phyloP scores from a whole-genome alignment of 2,888 invertebrate species.

The Acanthoscelides obtectus region DNA sequence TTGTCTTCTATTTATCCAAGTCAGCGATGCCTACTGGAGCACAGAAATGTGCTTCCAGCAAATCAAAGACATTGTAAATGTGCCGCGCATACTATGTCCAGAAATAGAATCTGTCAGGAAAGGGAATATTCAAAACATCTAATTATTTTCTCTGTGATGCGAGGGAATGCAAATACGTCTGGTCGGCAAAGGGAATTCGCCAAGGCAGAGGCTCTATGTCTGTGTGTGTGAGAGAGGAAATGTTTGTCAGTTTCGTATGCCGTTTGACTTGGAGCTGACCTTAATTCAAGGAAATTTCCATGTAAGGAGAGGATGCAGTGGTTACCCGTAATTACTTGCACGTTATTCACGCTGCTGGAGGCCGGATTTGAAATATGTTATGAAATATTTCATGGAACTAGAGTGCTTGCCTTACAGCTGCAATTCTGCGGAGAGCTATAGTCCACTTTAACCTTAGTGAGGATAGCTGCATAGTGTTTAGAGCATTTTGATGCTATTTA shows the following conservation, averaged over 20 bases:
- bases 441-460: too few species aligned
- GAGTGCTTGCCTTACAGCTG: neutral
- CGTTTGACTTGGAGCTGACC: neutral
- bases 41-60: too few species aligned
- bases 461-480: too few species aligned
- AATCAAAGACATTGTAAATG: too few species aligned
- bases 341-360: neutral
- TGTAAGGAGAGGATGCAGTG: neutral
- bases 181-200: neutral
- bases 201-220: neutral
- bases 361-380: neutral
- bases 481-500: too few species aligned
- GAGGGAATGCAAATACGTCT: neutral
- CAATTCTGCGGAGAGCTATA: neutral
- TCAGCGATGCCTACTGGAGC: too few species aligned
- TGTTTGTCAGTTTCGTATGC: neutral
- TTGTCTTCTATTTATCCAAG: too few species aligned
- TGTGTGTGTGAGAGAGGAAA: neutral
- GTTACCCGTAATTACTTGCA: neutral
- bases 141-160: neutral
- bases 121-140: neutral
- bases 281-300: neutral
- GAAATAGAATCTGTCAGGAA: neutral
- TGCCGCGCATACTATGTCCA: neutral
- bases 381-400: neutral